phyloP scores from a whole-genome alignment of 1,140 invertebrate species.

The Cotesia chilonis region DNA sequence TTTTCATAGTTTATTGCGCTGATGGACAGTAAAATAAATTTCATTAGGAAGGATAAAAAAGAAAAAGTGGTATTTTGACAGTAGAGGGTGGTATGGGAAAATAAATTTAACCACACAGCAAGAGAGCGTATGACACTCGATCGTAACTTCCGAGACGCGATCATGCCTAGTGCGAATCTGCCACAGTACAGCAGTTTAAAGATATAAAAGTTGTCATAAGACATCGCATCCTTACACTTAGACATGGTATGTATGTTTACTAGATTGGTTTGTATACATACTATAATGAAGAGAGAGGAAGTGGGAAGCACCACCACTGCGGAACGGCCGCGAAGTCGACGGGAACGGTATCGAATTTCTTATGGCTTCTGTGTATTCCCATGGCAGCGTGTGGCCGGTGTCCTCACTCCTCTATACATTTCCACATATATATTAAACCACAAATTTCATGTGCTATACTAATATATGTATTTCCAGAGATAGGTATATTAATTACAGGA shows the following conservation, averaged over 20 bases:
- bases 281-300: slow-evolving; percentile 55
- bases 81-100: too few relatives aligned
- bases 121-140: too few relatives aligned
- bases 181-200: neutral
- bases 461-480: slow-evolving; percentile 15
- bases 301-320: slow-evolving; percentile 65
- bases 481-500: slow-evolving; percentile 62
- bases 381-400: slow-evolving; percentile 43
- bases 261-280: slow-evolving; percentile 21
- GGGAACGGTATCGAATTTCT: slow-evolving; percentile 64
- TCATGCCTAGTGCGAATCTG: neutral
- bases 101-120: too few relatives aligned
- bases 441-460: neutral
- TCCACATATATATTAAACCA: slow-evolving; percentile 1
- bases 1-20: too few relatives aligned
- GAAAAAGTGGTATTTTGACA: too few relatives aligned
- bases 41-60: too few relatives aligned
- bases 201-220: slow-evolving; percentile 4
- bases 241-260: slow-evolving; percentile 11
- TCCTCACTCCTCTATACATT: slow-evolving; percentile 18
- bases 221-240: slow-evolving; percentile 14
- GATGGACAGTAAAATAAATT: too few relatives aligned
- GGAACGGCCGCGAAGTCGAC: slow-evolving; percentile 52
- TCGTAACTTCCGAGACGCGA: too few relatives aligned
- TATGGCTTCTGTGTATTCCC: slow-evolving; percentile 66